These are phyloP conservation scores for Cossypha heuglini DNA, from an alignment of 2,797 vertebrate genomes.

Conservation along the genomic window DNA sequence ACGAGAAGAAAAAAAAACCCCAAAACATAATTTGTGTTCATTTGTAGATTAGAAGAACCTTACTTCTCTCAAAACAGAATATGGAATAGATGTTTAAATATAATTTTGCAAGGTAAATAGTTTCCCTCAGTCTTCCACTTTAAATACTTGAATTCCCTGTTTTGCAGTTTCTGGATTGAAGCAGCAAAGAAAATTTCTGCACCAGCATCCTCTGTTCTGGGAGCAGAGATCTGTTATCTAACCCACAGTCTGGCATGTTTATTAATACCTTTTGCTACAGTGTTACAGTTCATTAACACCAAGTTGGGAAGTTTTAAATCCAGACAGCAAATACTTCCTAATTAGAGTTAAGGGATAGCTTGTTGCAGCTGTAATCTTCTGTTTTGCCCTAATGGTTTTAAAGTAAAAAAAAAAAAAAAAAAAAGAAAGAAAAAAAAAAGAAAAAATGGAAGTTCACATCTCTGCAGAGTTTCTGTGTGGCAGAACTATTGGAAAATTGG, in stretches of 20 bases:
- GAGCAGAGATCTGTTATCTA: background rate
- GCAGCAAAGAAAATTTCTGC: background rate
- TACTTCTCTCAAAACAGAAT: background rate
- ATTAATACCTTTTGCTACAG: constrained; percentile 31
- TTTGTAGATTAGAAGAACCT: background rate
- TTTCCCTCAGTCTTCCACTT: background rate
- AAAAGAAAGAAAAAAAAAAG: background rate
- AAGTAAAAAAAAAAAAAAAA: background rate
- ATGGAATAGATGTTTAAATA: background rate
- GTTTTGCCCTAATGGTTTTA: background rate
- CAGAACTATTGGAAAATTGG: constrained; percentile 42
- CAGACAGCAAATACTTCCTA: constrained; percentile 31
- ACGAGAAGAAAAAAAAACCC: background rate
- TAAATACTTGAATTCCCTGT: background rate
- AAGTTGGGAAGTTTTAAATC: constrained; percentile 48
- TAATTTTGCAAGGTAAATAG: background rate
- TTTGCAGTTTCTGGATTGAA: background rate
- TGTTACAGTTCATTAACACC: constrained; percentile 43
- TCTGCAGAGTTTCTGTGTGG: background rate
- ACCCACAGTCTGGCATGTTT: background rate
- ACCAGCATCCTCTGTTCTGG: background rate
- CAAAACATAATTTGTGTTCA: background rate
- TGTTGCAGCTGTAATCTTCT: constrained; percentile 34
- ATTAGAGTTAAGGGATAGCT: constrained; percentile 51
- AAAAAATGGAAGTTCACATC: background rate